Conservation (phyloP, 2,888 invertebrate genomes). For the Melipona bicolor region DNA sequence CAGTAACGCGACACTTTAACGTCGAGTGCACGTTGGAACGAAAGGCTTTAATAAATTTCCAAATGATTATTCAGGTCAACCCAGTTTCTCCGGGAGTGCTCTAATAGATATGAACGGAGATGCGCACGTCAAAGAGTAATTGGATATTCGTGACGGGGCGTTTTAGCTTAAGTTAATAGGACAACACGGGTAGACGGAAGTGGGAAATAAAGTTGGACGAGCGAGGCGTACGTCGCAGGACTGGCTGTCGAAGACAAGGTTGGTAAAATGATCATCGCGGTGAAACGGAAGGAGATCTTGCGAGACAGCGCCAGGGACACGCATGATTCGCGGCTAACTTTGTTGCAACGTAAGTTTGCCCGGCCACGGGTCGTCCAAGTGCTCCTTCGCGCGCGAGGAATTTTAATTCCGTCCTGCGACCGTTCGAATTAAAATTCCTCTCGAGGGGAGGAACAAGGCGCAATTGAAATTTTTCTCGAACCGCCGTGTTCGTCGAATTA, state of each 20-base stretch:
- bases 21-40: no score
- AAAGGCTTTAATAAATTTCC: neutral
- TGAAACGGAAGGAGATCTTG: neutral
- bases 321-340: neutral
- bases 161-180: neutral
- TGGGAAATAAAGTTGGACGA: constrained; percentile 7
- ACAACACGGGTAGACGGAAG: neutral
- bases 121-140: neutral
- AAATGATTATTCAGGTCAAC: neutral
- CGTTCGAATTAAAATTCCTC: constrained; percentile 32
- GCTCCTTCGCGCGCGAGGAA: constrained; percentile 1
- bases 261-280: constrained; percentile 10
- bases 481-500: neutral
- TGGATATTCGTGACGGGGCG: neutral
- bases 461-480: constrained; percentile 25
- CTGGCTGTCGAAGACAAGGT: constrained; percentile 11
- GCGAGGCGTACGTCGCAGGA: neutral
- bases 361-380: neutral
- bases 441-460: neutral
- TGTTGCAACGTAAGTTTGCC: neutral
- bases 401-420: constrained; percentile 12
- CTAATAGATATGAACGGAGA: neutral
- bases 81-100: neutral
- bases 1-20: no score
- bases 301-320: neutral